Percentiles rank a stretch among this genome's conserved stretches.
phyloP scores from a whole-genome alignment of 2,888 invertebrate species.

The Drosophila hamatofila region DNA sequence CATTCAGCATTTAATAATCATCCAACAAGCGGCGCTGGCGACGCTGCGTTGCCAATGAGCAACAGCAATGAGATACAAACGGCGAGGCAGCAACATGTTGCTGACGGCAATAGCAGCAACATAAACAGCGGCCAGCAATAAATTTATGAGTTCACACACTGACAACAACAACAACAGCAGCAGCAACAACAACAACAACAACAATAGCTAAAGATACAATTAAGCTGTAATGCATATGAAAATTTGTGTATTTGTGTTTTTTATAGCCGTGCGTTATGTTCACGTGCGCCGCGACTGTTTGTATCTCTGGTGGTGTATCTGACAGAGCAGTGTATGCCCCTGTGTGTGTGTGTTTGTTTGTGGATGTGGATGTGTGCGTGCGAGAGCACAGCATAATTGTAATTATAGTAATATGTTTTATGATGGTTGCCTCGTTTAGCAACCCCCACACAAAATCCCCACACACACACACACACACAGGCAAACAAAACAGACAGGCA shows the following conservation, averaged over 20 bases:
- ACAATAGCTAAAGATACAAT: conserved; percentile 59
- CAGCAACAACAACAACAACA: conserved; percentile 10
- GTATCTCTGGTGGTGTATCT: conserved; percentile 49
- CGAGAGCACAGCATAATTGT: conserved; percentile 78
- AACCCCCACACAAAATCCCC: conserved; percentile 73
- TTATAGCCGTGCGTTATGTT: conserved; percentile 77
- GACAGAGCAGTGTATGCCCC: conserved; percentile 5
- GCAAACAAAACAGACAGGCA: conserved; percentile 30
- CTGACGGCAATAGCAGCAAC: conserved; percentile 21
- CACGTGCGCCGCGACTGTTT: conserved; percentile 71
- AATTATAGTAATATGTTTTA: conserved; percentile 84
- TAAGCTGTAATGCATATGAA: conserved; percentile 80
- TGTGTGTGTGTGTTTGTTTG: conserved; percentile 18
- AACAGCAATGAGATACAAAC: conserved; percentile 51
- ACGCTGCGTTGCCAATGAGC: conserved; percentile 46
- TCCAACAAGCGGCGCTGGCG: conserved; percentile 43
- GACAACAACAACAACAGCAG: conserved; percentile 34
- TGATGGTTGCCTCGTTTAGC: conserved; percentile 81
- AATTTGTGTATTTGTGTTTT: conserved; percentile 65
- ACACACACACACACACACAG: conserved; percentile 36
- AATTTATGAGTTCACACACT: conserved; percentile 76
- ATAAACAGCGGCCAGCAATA: conserved; percentile 45
- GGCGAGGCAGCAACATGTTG: conserved; percentile 15
- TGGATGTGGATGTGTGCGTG: conserved; percentile 32
- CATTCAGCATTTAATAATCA: conserved; percentile 80